These are phyloP conservation scores for Bombylius major DNA, from an alignment of 2,888 invertebrate genomes.

Conservation along the genomic window DNA sequence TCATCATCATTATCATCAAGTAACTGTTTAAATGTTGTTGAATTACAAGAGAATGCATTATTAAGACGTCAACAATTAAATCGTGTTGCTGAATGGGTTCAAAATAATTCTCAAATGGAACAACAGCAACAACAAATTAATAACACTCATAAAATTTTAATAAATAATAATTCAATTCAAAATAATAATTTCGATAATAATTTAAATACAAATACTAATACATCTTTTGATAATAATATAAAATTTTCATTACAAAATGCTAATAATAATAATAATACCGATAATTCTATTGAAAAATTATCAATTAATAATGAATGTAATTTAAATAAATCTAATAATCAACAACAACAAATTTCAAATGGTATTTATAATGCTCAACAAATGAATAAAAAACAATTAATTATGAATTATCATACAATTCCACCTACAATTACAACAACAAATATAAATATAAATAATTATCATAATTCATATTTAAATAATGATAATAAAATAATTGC, in stretches of 20 bases:
- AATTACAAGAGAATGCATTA: conserved; percentile 38
- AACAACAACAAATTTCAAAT: conserved; percentile 15
- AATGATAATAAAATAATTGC: conserved; percentile 6
- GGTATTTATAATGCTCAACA: not conserved
- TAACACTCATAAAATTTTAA: not conserved
- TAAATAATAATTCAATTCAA: not conserved
- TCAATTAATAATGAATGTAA: conserved; percentile 3
- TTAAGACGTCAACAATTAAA: conserved; percentile 50
- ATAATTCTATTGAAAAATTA: not conserved
- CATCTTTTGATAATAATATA: not conserved
- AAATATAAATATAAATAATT: conserved; percentile 37
- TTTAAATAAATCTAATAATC: conserved; percentile 17
- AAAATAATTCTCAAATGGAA: conserved; percentile 46
- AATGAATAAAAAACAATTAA: not conserved
- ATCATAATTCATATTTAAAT: conserved; percentile 18
- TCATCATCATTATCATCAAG: conserved; percentile 26
- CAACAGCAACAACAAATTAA: conserved; percentile 9
- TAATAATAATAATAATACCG: not conserved
- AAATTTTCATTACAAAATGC: not conserved
- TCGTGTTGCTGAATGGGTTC: conserved; percentile 67
- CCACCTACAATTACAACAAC: conserved; percentile 13
- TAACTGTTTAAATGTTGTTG: not conserved
- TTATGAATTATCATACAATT: not conserved
- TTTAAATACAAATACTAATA: not conserved
- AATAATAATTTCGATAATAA: not conserved